phyloP scores from a whole-genome alignment of 2,113 vertebrate genomes.

The Talpa occidentalis region DNA sequence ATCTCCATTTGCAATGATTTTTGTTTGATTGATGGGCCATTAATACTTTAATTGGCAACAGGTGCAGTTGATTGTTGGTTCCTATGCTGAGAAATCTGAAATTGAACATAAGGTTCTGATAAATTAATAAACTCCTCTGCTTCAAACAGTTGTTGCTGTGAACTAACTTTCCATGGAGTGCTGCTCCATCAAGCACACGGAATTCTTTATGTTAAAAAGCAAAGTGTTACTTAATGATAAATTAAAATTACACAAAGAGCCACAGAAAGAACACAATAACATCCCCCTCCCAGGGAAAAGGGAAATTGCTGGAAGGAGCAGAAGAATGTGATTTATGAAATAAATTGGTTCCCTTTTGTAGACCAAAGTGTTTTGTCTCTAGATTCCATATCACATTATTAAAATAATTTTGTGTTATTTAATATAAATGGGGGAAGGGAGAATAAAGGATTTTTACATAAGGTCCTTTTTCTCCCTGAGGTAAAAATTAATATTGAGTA shows the following conservation, averaged over 20 bases:
- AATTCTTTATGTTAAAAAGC: slow-evolving; percentile 92
- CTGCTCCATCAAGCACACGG: slow-evolving; percentile 89
- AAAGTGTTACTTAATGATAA: slow-evolving; percentile 89
- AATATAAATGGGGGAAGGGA: slow-evolving; percentile 82
- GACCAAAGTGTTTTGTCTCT: slow-evolving; percentile 82
- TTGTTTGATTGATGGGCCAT: slow-evolving; percentile 91
- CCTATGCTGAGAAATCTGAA: slow-evolving; percentile 89
- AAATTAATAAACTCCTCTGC: slow-evolving; percentile 92
- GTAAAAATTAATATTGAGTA: slow-evolving; percentile 82
- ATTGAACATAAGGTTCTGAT: slow-evolving; percentile 92
- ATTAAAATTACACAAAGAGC: slow-evolving; percentile 88
- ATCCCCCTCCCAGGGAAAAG: slow-evolving; percentile 86
- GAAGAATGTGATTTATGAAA: slow-evolving; percentile 85
- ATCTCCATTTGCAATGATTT: slow-evolving; percentile 87
- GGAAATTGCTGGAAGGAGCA: slow-evolving; percentile 82
- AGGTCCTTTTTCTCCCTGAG: slow-evolving; percentile 77
- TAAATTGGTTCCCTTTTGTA: slow-evolving; percentile 83
- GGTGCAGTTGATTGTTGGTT: slow-evolving; percentile 91
- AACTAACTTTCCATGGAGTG: slow-evolving; percentile 88
- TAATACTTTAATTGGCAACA: slow-evolving; percentile 94
- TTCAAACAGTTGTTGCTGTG: slow-evolving; percentile 90
- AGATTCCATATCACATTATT: slow-evolving; percentile 84
- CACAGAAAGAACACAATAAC: slow-evolving; percentile 85
- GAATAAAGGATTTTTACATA: slow-evolving; percentile 72
- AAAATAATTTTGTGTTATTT: slow-evolving; percentile 83